phyloP scores from a whole-genome alignment of 2,797 vertebrate genomes.

The Chromis chromis region DNA sequence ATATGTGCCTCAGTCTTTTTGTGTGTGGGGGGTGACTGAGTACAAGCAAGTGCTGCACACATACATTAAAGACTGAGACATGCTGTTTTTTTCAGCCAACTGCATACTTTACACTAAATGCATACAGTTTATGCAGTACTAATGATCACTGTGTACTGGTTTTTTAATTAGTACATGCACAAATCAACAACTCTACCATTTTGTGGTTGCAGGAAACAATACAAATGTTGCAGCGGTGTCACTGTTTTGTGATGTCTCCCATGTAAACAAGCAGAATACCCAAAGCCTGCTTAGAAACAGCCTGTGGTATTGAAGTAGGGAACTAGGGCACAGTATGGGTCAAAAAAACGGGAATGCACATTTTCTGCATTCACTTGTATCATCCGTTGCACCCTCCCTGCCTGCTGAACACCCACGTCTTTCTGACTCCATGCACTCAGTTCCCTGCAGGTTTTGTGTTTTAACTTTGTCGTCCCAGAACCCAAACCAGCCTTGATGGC shows the following conservation, averaged over 20 bases:
- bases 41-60: background rate
- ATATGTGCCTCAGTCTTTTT: slow-evolving; percentile 1
- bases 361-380: no score
- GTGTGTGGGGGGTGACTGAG: background rate
- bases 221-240: no score
- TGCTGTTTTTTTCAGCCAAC: background rate
- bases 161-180: background rate
- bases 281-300: background rate
- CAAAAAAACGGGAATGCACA: no score
- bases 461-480: background rate
- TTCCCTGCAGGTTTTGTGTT: background rate
- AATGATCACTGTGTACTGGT: background rate
- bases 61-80: background rate
- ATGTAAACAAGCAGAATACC: background rate
- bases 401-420: background rate
- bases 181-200: background rate
- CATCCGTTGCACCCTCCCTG: no score
- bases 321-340: background rate
- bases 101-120: background rate
- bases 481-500: background rate
- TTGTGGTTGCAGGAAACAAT: no score
- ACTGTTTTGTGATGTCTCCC: background rate
- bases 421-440: background rate
- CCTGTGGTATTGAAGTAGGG: background rate
- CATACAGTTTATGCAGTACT: background rate